These are phyloP conservation scores for Pandemis corylana DNA, from an alignment of 2,888 invertebrate genomes.

Conservation along the genomic window DNA sequence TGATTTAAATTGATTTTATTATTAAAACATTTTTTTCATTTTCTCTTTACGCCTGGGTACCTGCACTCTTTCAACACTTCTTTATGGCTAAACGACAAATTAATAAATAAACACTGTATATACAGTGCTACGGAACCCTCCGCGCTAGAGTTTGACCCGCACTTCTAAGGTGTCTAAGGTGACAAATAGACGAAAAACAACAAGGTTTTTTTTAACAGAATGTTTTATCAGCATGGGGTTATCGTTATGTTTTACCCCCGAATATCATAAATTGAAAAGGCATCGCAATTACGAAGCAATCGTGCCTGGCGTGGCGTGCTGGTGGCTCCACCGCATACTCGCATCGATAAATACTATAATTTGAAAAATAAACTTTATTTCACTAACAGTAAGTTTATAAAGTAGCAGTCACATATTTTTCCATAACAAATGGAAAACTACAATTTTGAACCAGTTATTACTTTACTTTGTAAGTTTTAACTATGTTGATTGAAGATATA, in stretches of 20 bases:
- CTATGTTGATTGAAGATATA: neutral
- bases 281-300: slow-evolving; percentile 9
- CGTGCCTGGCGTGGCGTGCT: neutral
- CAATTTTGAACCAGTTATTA: neutral
- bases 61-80: too few relatives aligned
- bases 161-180: too few relatives aligned
- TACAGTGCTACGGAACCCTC: too few relatives aligned
- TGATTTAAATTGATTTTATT: too few relatives aligned
- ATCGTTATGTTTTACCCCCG: neutral
- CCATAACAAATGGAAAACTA: slow-evolving; percentile 1
- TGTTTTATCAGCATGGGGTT: neutral
- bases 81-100: too few relatives aligned
- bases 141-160: too few relatives aligned
- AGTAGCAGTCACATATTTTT: neutral
- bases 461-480: neutral
- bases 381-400: neutral
- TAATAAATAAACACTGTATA: too few relatives aligned
- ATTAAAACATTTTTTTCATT: too few relatives aligned
- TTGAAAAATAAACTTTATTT: slow-evolving; percentile 8
- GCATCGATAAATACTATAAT: slow-evolving; percentile 5
- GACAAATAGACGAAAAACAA: neutral
- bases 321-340: neutral
- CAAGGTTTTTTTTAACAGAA: neutral
- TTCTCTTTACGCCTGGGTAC: too few relatives aligned
- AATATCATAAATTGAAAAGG: neutral